Evolutionary conservation across 2,797 vertebrate species (phyloP), one percentile per base, ranked within the genome.

Genomic region (Onychomys leucogaster): DNA sequence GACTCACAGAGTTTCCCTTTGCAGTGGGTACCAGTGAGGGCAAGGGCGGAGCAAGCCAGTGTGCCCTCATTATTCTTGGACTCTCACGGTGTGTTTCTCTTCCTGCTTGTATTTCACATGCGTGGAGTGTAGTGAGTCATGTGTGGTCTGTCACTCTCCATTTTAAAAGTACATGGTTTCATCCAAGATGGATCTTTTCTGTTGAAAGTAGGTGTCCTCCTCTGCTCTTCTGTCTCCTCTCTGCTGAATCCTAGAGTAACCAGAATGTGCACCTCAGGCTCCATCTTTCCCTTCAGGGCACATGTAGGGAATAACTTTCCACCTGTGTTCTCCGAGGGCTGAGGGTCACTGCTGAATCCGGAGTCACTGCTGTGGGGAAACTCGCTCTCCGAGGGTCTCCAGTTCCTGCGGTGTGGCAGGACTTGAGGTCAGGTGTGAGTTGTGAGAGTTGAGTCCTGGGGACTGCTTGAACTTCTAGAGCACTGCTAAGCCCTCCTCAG

Each of bases 321-420:
- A 16, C 5, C 14, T 5, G 1, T 37, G 3, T 34, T 6, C 57
- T 5, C 49, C 29, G 52, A 67, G 17, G 34, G 17, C 57, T 2
- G 17, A 43, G 55, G 9, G 0, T 37, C 52, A 52, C 57, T 34
- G 27, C 59, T 25, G 5, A 0, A 8, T 59, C 17, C 8, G 21
- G 55, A 41, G 13, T 41, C 25, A 32, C 86, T n/a, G 4, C 41
- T 49, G 41, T 29, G 55, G 57, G n/a, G 77, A 84, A 49, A 23
- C 34, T 7, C 3, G 13, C 59, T n/a, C 21, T 55, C 80, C 37
- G 9, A 1, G 46, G 29, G 5, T 43, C 25, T 19, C 32, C 1
- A 0, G 4, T 6, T 25, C 25, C 65, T 11, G 1, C 0, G 7
- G 10, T 7, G 8, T 0, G 0, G 27, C 13, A 8, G 25, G 43